These are phyloP conservation scores for Orussus abietinus DNA, from an alignment of 1,140 invertebrate genomes.

Conservation along the genomic window DNA sequence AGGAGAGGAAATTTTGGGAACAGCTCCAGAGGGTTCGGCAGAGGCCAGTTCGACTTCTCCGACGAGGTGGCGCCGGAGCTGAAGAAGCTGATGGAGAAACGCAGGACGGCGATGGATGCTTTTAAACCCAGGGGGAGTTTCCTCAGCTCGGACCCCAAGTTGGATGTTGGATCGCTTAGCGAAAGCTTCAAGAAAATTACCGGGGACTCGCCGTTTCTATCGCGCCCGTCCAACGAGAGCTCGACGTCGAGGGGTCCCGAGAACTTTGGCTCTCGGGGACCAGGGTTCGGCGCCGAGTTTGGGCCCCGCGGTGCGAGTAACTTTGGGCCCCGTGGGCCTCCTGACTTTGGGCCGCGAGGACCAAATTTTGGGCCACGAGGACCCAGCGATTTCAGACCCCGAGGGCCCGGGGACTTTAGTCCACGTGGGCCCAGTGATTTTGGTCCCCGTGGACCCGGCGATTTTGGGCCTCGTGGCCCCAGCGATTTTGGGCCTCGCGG, in stretches of 20 bases:
- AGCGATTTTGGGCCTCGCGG: slow-evolving; percentile 10
- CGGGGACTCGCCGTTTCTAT: slow-evolving; percentile 36
- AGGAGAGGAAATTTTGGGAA: slow-evolving; percentile 23
- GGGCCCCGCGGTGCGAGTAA: slow-evolving; percentile 13
- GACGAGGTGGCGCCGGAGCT: slow-evolving; percentile 41
- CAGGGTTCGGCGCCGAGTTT: slow-evolving; percentile 8
- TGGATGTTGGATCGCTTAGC: slow-evolving; percentile 36
- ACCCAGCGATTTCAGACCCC: slow-evolving; percentile 13
- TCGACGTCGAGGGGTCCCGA: slow-evolving; percentile 11
- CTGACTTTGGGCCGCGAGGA: slow-evolving; percentile 7
- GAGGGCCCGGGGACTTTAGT: slow-evolving; percentile 24
- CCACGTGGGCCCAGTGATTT: slow-evolving; percentile 18
- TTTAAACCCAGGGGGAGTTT: slow-evolving; percentile 42
- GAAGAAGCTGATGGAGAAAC: slow-evolving; percentile 47
- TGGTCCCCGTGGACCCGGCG: slow-evolving; percentile 15
- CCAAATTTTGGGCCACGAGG: slow-evolving; percentile 23
- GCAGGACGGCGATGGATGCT: slow-evolving; percentile 38
- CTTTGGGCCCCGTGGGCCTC: slow-evolving; percentile 4
- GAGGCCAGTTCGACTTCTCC: slow-evolving; percentile 15
- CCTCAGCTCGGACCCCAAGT: slow-evolving; percentile 26
- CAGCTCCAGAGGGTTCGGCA: slow-evolving; percentile 16
- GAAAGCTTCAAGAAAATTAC: slow-evolving; percentile 49
- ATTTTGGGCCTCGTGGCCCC: slow-evolving; percentile 10
- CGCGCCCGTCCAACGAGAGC: slow-evolving; percentile 12
- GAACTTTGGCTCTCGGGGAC: slow-evolving; percentile 4